Evolutionary conservation across 2,888 invertebrate species (phyloP).

Genomic region (Ramazzottius varieornatus): DNA sequence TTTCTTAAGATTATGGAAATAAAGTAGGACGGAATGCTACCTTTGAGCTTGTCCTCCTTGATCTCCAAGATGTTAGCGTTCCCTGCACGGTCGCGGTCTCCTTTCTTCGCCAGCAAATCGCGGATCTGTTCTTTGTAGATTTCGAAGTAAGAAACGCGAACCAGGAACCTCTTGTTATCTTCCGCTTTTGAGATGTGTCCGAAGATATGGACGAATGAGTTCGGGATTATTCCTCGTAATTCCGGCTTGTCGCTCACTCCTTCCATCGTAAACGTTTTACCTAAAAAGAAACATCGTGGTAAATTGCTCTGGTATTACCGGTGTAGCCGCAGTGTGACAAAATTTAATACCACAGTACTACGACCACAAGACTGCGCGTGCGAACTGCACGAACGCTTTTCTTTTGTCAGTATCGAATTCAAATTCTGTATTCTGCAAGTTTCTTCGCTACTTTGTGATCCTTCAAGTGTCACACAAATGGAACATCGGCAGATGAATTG

Average conservation of each 20-base stretch:
- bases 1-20: too few relatives aligned
- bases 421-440: too few relatives aligned
- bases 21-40: neutral
- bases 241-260: slow-evolving; percentile 64
- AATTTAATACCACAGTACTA: too few relatives aligned
- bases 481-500: too few relatives aligned
- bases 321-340: too few relatives aligned
- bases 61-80: neutral
- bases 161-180: slow-evolving; percentile 77
- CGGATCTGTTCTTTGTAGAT: slow-evolving; percentile 97
- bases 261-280: slow-evolving; percentile 96
- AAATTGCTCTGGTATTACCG: too few relatives aligned
- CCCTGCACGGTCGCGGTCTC: neutral
- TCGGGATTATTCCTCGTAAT: slow-evolving; percentile 80
- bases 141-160: slow-evolving; percentile 87
- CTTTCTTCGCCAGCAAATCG: slow-evolving; percentile 52
- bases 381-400: too few relatives aligned
- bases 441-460: too few relatives aligned
- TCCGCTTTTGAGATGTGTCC: slow-evolving; percentile 80
- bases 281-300: slow-evolving; percentile 35
- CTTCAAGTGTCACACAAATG: too few relatives aligned
- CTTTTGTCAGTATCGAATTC: too few relatives aligned
- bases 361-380: too few relatives aligned
- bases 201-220: slow-evolving; percentile 95
- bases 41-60: neutral